Conservation (phyloP, 2,797 vertebrate species). For the Syngnathus acus region DNA sequence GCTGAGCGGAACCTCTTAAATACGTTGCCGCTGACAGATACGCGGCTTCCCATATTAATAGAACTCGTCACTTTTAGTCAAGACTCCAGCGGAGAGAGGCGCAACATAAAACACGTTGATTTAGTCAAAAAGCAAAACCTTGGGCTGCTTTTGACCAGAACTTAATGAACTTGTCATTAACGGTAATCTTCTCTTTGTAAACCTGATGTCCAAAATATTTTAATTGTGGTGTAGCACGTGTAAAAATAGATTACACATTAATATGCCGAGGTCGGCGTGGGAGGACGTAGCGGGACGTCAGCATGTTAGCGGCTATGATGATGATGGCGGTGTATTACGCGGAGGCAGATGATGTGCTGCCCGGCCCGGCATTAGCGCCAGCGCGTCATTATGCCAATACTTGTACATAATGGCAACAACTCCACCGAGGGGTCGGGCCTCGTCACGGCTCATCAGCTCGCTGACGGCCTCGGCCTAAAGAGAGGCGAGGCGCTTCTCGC, state of each 20-base stretch:
- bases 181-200: neutral
- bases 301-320: slow-evolving; percentile 26
- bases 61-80: slow-evolving; percentile 72
- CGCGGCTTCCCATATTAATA: slow-evolving; percentile 72
- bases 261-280: slow-evolving; percentile 12
- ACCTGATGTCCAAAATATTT: neutral
- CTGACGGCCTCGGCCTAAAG: slow-evolving; percentile 68
- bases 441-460: slow-evolving; percentile 76
- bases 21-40: slow-evolving; percentile 73
- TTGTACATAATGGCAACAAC: slow-evolving; percentile 80
- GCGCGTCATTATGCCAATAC: slow-evolving; percentile 79
- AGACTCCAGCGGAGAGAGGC: slow-evolving; percentile 43
- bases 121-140: no score
- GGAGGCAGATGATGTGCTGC: slow-evolving; percentile 60
- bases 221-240: slow-evolving; percentile 1
- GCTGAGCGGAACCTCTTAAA: slow-evolving; percentile 73
- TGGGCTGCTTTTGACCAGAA: neutral
- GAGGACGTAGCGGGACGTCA: slow-evolving; percentile 16
- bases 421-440: slow-evolving; percentile 74
- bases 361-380: slow-evolving; percentile 71
- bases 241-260: slow-evolving; percentile 20
- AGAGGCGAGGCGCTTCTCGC: slow-evolving; percentile 63
- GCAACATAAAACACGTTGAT: slow-evolving; percentile 5
- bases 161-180: neutral
- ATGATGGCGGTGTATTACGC: slow-evolving; percentile 49